Base-by-base conservation (phyloP, 1,140 invertebrate genomes). In the Dendrolimus kikuchii region DNA sequence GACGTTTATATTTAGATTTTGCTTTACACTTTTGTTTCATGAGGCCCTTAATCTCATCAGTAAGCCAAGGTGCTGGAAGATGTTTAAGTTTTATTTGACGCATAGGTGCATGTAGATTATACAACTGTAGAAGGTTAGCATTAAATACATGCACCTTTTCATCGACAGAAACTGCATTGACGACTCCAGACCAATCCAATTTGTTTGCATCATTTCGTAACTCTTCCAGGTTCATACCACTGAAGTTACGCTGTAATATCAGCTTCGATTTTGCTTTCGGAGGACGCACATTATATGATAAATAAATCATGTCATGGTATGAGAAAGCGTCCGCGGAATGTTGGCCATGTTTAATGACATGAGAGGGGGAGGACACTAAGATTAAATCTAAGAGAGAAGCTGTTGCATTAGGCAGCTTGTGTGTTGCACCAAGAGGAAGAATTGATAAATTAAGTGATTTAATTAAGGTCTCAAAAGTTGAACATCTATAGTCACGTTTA, bases 351-450 rank as follows among this genome's bases (percentile, higher is more conserved):
- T 36, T 38, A 50, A 38, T 7, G 4, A 53, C 38, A 10, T n/a
- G 44, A 2, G 40, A 39, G 38, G 5, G 7, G 7, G 52, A 53
- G 5, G 52, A 46, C 0, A 45, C 36, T 10, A 53, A 8, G 36
- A 41, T 41, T 7, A 53, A 39, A n/a, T 53, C 52, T 7, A 53
- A 10, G 5, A 59, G 38, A 2, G 51, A 54, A 10, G 57, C 48
- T 36, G 36, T 38, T 46, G 38, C 50, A 8, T 54, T 51, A 5
- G 51, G 57, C 46, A 59, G 46, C 7, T 41, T 36, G 10, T 53
- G 47, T 37, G 57, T 59, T 6, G 57, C 57, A 37, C 51, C 7
- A 23, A 23, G 23, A 23, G 51, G 43, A 23, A 51, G 44, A 46
- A 59, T 38, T 2, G 46, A 5, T 37, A 59, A n/a, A 45, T 54